A percentile compares a stretch with the other conserved stretches of the same genome.
phyloP scores from a whole-genome alignment of 2,888 invertebrate genomes.

The Macrosiphum euphorbiae region DNA sequence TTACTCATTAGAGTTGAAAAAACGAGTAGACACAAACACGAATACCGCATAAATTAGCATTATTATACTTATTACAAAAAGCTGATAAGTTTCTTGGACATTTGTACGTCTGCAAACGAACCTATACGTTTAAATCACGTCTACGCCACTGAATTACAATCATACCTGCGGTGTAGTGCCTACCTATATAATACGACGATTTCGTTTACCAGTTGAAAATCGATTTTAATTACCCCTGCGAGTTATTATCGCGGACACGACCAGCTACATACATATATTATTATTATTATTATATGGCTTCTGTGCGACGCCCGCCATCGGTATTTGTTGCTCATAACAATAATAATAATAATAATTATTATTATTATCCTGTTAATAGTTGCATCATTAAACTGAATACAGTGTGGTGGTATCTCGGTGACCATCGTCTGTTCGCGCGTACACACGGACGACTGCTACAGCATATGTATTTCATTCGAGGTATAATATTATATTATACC shows the following conservation, averaged over 20 bases:
- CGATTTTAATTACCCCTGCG: background rate
- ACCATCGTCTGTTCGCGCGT: conserved; percentile 45
- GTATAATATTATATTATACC: background rate
- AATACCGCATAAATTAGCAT: background rate
- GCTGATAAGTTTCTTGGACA: conserved; percentile 5
- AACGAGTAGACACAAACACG: background rate
- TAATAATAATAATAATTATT: conserved; percentile 10
- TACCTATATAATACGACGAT: background rate
- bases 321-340: conserved; percentile 32
- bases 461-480: background rate
- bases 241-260: background rate
- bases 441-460: background rate
- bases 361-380: conserved; percentile 43
- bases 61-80: background rate
- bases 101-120: background rate
- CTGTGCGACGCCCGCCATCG: background rate
- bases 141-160: background rate
- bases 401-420: background rate
- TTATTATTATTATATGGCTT: background rate
- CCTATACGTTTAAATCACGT: background rate
- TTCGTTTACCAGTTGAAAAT: background rate
- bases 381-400: conserved; percentile 26
- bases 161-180: background rate
- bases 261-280: background rate
- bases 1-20: background rate